Conservation (phyloP, 2,113 vertebrate species). For the Mus spicilegus region DNA sequence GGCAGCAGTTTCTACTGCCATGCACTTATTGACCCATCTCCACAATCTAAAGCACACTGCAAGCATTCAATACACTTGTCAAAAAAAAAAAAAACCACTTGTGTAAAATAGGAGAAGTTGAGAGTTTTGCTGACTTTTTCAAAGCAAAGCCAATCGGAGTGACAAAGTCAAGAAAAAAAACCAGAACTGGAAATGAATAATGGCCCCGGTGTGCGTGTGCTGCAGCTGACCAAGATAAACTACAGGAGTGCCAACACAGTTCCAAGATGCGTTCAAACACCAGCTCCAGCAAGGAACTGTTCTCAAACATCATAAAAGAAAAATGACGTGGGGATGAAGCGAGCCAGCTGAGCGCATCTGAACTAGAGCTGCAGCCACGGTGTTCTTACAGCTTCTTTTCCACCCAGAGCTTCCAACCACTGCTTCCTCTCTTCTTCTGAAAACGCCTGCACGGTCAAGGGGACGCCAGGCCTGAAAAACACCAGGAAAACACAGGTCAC, state of each 20-base stretch:
- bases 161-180: neutral
- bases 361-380: neutral
- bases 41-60: neutral
- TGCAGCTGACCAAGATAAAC: neutral
- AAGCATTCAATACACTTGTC: neutral
- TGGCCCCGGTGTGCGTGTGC: neutral
- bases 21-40: neutral
- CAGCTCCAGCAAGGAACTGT: neutral
- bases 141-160: neutral
- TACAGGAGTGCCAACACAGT: neutral
- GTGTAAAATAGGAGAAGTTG: neutral
- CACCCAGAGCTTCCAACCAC: constrained; percentile 97
- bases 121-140: neutral
- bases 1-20: neutral
- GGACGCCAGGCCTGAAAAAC: constrained; percentile 90
- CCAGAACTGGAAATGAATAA: neutral
- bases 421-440: constrained; percentile 95
- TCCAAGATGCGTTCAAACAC: neutral
- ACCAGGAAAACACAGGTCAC: constrained; percentile 54
- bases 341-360: neutral
- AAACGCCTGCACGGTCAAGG: constrained; percentile 94
- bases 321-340: neutral
- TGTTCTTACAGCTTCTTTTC: constrained; percentile 95
- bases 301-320: neutral
- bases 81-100: neutral